Evolutionary conservation across 2,113 vertebrate species (phyloP).

Genomic region (Podarcis muralis): DNA sequence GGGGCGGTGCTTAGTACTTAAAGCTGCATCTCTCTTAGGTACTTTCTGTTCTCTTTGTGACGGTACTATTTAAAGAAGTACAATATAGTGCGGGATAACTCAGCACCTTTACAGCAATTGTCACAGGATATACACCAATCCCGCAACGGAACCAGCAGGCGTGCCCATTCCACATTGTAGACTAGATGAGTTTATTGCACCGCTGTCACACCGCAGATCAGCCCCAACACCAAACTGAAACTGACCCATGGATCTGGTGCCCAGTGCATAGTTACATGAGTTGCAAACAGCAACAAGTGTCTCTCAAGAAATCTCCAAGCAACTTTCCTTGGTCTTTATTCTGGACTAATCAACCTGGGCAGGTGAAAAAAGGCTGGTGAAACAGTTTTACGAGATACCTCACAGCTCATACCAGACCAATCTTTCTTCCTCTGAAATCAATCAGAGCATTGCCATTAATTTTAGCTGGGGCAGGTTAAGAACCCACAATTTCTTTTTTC

Average conservation of each 20-base stretch:
- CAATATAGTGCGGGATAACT: not conserved
- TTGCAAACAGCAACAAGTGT: not conserved
- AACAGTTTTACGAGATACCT: slow-evolving; percentile 7
- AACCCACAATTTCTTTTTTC: slow-evolving; percentile 10
- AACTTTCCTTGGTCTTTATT: not conserved
- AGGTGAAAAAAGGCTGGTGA: not conserved
- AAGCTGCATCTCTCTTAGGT: no score
- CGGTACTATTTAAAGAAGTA: not conserved
- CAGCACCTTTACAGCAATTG: not conserved
- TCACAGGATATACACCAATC: not conserved
- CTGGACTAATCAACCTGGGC: not conserved
- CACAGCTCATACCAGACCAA: not conserved
- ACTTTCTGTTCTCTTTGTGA: no score
- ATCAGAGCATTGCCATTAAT: slow-evolving; percentile 17
- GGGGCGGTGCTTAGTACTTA: no score
- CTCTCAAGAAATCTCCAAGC: not conserved
- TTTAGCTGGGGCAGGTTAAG: slow-evolving; percentile 14
- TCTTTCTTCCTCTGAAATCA: slow-evolving; percentile 5
- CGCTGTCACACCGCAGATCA: not conserved
- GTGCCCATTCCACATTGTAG: not conserved
- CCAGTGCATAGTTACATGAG: not conserved
- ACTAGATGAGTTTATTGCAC: not conserved
- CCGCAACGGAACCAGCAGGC: not conserved
- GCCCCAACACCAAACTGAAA: not conserved
- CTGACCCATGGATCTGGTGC: not conserved